Evolutionary conservation across 1,140 invertebrate species (phyloP), one percentile per base, ranked within the genome.

Genomic region (Ectropis grisescens): DNA sequence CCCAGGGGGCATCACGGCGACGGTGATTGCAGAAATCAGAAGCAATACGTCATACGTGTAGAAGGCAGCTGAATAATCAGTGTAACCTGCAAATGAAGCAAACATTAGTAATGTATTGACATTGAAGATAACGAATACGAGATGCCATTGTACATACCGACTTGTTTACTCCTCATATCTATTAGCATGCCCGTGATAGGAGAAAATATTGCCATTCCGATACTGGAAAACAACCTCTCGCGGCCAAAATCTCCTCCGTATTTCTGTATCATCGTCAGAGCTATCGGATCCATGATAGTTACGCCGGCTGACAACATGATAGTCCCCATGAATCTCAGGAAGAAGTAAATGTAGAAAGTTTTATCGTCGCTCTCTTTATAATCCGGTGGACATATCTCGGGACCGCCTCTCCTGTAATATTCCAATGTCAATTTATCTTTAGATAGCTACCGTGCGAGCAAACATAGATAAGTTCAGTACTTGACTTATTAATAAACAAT

Each of bases 211-310:
- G 90, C 91, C 86, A 91, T 90, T 26, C 91, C 92, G 19, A 93
- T 82, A 50, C 90, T 92, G 2, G 89, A 90, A 72, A 91, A 93
- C 32, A 93, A 69, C 38, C 91, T 82, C 55, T 94, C 91, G 53
- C 90, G 84, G 6, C 92, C 92, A 66, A 92, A 93, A 61, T 93
- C 89, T 1, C 91, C 91, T 0, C 90, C 89, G 60, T 90, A 90
- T 57, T 91, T 88, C 62, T 92, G 89, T 45, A 93, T 91, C 86
- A 93, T 88, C 0, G 88, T 91, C 7, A 94, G 61, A 1, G 91
- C 90, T 29, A 93, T 93, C 1, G 92, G 91, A 74, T 94, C 92
- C 85, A 93, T 88, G 33, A 94, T 89, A 6, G 90, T 91, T 1
- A 93, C 90, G 5, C 89, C 89, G 12, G 89, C 90, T 1, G 87